Percentiles rank a stretch among this genome's conserved stretches.
phyloP scores from a whole-genome alignment of 2,113 vertebrate species.

The Erpornis zantholeuca region DNA sequence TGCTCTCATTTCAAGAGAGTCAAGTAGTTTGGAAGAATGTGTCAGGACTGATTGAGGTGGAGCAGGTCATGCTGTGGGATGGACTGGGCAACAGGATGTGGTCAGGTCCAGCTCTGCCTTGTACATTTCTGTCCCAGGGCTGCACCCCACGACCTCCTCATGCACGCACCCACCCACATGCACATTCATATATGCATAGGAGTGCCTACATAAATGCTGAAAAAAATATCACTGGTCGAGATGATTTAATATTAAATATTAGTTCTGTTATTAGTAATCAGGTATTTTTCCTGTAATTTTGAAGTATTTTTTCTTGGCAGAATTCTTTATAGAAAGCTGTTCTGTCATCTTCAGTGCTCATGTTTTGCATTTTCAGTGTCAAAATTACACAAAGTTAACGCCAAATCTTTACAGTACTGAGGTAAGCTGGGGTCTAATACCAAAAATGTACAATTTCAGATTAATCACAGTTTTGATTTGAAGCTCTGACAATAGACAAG shows the following conservation, averaged over 20 bases:
- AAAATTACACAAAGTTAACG: background rate
- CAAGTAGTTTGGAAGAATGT: background rate
- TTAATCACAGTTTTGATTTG: constrained; percentile 28
- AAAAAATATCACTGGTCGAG: background rate
- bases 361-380: background rate
- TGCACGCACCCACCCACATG: accelerated
- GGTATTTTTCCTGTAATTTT: background rate
- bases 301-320: background rate
- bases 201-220: background rate
- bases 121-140: background rate
- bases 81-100: background rate
- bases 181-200: background rate
- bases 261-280: background rate
- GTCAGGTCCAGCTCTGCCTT: background rate
- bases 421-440: background rate
- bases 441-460: background rate
- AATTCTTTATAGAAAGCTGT: background rate
- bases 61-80: background rate
- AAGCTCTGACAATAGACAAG: constrained; percentile 22
- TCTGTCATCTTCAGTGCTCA: background rate
- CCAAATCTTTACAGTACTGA: background rate
- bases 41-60: background rate
- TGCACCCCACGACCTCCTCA: accelerated
- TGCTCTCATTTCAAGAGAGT: background rate
- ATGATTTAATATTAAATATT: background rate